phyloP scores from a whole-genome alignment of 1,140 invertebrate genomes.

The Bombyx mandarina region DNA sequence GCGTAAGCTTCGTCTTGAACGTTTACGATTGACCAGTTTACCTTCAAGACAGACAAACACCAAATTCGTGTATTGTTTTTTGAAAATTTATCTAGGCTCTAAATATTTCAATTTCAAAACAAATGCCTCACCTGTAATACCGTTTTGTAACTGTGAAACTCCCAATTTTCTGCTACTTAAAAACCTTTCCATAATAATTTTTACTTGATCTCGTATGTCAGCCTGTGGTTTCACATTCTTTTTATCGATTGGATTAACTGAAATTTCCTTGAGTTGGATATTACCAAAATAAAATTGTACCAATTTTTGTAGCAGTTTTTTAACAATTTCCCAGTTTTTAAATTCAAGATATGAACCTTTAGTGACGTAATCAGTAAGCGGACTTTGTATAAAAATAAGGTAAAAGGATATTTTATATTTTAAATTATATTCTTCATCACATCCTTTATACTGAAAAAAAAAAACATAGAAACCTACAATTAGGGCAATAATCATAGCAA shows the following conservation, averaged over 20 bases:
- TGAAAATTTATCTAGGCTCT: neutral
- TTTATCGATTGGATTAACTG: neutral
- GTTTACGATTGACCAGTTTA: conserved; percentile 24
- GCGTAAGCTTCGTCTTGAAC: neutral
- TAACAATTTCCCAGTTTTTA: conserved; percentile 72
- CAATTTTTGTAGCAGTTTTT: conserved; percentile 68
- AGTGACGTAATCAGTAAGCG: conserved; percentile 72
- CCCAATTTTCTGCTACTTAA: conserved; percentile 25
- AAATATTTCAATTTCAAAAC: neutral
- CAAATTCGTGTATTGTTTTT: neutral
- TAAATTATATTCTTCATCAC: conserved; percentile 28
- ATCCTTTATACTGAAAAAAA: conserved; percentile 13
- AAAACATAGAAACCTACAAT: neutral
- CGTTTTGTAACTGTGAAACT: conserved; percentile 32
- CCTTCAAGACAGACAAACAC: conserved; percentile 18
- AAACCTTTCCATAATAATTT: conserved; percentile 40
- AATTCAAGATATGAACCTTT: conserved; percentile 73
- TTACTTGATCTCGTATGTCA: conserved; percentile 32
- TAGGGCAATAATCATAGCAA: too few relatives aligned
- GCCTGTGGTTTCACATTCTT: conserved; percentile 5
- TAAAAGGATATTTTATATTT: conserved; percentile 65
- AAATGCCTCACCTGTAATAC: conserved; percentile 35
- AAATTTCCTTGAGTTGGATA: conserved; percentile 19
- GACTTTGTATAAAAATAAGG: conserved; percentile 75
- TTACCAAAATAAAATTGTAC: conserved; percentile 53